Conservation (phyloP, 2,113 vertebrate genomes). For the Micronycteris hirsuta region DNA sequence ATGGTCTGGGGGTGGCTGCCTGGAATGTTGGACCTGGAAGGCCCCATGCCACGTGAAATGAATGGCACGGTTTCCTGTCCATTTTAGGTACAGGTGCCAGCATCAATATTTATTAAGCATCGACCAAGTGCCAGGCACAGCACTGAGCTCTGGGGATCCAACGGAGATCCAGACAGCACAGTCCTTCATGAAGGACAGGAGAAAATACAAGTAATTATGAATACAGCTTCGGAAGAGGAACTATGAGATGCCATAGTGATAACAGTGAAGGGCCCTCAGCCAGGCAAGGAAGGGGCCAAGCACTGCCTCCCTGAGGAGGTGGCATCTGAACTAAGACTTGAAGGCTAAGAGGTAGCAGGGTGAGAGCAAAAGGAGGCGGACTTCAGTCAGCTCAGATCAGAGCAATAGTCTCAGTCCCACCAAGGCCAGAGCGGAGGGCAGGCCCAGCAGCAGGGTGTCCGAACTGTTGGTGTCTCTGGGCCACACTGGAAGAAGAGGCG, state of each 20-base stretch:
- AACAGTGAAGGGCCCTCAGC: neutral
- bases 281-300: neutral
- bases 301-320: neutral
- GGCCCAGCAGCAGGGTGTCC: too few relatives aligned
- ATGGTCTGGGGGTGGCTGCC: neutral
- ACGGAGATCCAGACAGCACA: neutral
- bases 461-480: too few relatives aligned
- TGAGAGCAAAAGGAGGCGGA: neutral
- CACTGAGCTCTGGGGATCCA: neutral
- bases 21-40: neutral
- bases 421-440: neutral
- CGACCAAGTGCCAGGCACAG: neutral
- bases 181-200: neutral
- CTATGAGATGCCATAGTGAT: neutral
- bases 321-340: neutral
- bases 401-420: neutral
- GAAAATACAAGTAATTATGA: neutral
- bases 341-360: neutral
- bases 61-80: neutral
- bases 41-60: neutral
- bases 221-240: neutral
- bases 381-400: neutral
- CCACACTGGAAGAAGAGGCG: too few relatives aligned
- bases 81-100: neutral
- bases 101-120: neutral